These are phyloP conservation scores for Tetranychus urticae DNA, from an alignment of 1,140 invertebrate species.

Conservation along the genomic window DNA sequence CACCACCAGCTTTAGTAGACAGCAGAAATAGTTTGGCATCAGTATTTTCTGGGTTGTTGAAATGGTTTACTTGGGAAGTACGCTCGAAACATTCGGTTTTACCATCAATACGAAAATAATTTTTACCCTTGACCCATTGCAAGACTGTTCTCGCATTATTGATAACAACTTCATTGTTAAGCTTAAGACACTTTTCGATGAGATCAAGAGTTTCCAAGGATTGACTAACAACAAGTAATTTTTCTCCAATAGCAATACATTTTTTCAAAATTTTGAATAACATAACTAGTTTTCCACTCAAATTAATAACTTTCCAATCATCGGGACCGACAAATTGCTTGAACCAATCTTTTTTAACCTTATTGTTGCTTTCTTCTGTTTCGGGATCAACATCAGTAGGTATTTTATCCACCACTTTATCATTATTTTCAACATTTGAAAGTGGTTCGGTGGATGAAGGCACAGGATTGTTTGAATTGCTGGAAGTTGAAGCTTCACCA, in stretches of 20 bases:
- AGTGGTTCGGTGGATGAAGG: too few relatives aligned
- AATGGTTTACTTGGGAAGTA: constrained; percentile 88
- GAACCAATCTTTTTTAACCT: too few relatives aligned
- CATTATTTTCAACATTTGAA: too few relatives aligned
- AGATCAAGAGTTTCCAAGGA: constrained; percentile 82
- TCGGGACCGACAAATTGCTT: too few relatives aligned
- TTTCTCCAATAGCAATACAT: constrained; percentile 59
- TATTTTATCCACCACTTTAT: too few relatives aligned
- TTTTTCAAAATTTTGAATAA: constrained; percentile 80
- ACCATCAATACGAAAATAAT: constrained; percentile 82
- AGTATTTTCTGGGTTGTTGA: constrained; percentile 61
- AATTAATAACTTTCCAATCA: constrained; percentile 38
- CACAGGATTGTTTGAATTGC: too few relatives aligned
- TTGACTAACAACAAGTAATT: constrained; percentile 87
- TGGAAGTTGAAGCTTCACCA: too few relatives aligned
- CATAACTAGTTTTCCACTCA: constrained; percentile 82
- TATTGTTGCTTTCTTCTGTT: too few relatives aligned
- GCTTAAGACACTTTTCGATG: constrained; percentile 16
- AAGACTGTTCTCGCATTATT: too few relatives aligned
- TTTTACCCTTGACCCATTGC: constrained; percentile 58
- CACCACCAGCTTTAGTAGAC: constrained; percentile 44
- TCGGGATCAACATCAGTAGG: too few relatives aligned
- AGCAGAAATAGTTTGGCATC: constrained; percentile 66
- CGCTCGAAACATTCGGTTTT: constrained; percentile 75
- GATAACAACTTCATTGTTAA: too few relatives aligned